A percentile compares a stretch with the other conserved stretches of the same genome.
Evolutionary conservation across 1,140 invertebrate genomes (phyloP).

Genomic region (Mamestra configurata): DNA sequence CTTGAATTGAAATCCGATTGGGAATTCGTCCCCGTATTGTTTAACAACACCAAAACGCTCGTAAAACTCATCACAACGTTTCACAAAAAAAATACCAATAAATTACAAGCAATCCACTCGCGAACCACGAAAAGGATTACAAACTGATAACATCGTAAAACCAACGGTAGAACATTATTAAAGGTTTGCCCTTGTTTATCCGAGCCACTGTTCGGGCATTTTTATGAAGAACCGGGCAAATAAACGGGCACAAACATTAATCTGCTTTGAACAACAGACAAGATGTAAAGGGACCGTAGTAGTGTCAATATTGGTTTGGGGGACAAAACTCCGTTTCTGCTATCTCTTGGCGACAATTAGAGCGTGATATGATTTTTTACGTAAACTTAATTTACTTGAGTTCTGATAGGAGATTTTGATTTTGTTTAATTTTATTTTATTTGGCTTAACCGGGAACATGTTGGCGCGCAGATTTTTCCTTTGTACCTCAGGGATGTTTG

Average conservation of each 20-base stretch:
- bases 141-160: constrained; percentile 75
- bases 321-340: constrained; percentile 75
- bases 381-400: constrained; percentile 84
- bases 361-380: constrained; percentile 83
- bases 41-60: neutral
- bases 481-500: too few relatives aligned
- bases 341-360: constrained; percentile 80
- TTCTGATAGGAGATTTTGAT: constrained; percentile 52
- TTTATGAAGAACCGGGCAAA: constrained; percentile 86
- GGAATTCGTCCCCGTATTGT: too few relatives aligned
- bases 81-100: constrained; percentile 49
- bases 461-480: too few relatives aligned
- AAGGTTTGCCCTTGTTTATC: constrained; percentile 74
- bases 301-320: constrained; percentile 84
- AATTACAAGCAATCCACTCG: constrained; percentile 60
- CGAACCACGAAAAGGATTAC: constrained; percentile 72
- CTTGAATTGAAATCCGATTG: too few relatives aligned
- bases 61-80: neutral
- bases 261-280: constrained; percentile 85
- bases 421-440: constrained; percentile 58
- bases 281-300: constrained; percentile 81
- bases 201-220: constrained; percentile 79
- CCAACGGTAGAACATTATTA: constrained; percentile 68
- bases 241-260: constrained; percentile 85
- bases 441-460: constrained; percentile 20